phyloP scores from a whole-genome alignment of 2,113 vertebrate species.

The Puffinus mauretanicus region DNA sequence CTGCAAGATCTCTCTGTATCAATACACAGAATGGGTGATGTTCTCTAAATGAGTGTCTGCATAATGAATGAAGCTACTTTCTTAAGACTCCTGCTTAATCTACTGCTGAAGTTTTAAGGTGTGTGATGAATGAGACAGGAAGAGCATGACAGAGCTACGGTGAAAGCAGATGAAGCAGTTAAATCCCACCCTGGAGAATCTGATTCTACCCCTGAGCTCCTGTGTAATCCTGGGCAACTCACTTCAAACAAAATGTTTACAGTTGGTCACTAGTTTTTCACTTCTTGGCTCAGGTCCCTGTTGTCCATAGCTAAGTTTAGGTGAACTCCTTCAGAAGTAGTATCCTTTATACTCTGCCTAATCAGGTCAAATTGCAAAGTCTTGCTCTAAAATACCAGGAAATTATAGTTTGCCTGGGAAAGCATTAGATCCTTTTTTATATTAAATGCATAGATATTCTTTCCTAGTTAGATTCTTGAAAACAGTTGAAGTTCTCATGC shows the following conservation, averaged over 20 bases:
- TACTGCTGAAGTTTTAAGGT: neutral
- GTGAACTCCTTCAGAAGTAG: neutral
- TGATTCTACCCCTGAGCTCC: neutral
- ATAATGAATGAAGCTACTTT: neutral
- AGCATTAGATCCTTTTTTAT: neutral
- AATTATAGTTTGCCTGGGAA: neutral
- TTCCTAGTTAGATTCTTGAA: neutral
- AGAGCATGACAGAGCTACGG: accelerated
- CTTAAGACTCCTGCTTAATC: neutral
- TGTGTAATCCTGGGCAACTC: neutral
- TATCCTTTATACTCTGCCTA: neutral
- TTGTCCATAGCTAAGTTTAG: neutral
- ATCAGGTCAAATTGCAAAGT: neutral
- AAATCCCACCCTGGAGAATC: neutral
- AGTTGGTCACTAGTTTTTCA: neutral
- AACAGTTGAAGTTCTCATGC: neutral
- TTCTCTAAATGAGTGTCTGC: neutral
- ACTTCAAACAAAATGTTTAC: neutral
- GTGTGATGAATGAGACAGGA: neutral
- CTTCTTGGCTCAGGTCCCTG: neutral
- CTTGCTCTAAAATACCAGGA: neutral
- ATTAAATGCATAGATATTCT: neutral
- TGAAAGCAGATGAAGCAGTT: neutral
- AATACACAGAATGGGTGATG: neutral
- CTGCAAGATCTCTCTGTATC: neutral